Evolutionary conservation across 2,797 vertebrate species (phyloP), one percentile per base, ranked within the genome.

Genomic region (Sciurus vulgaris): DNA sequence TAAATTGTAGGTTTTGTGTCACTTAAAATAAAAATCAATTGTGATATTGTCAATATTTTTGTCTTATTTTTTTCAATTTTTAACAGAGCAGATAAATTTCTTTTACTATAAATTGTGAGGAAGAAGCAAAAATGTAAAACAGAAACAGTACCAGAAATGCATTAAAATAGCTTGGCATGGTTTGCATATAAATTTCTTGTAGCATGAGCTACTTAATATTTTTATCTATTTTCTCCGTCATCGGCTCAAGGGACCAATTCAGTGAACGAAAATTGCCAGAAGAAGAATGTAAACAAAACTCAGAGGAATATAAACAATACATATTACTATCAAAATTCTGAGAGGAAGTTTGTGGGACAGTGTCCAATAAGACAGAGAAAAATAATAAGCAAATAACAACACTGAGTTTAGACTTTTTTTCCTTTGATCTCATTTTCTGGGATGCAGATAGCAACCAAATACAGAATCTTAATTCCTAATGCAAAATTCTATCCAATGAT

Each of bases 161-260:
- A 84, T 90, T 67, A 73, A 73, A 88, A 59, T 22, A 44, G 3
- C 84, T 26, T 93, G 69, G 4, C 20, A 47, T 67, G 3, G 0
- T 78, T 93, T 90, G 41, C 61, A n/a, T 13, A 33, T 30, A 70
- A 20, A 79, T 74, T 70, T 77, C 78, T 56, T 12, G 12, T 49
- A 28, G 2, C 51, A 63, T 13, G 22, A 69, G n/a, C 2, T 63
- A 86, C 14, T 67, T 72, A 28, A 26, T 81, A 18, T 77, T 94
- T 56, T 89, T 79, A 67, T 56, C 5, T 74, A 28, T 77, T 69
- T 24, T 89, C 1, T 88, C 7, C 54, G 20, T 14, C 4, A 33
- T 15, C 28, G n/a, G 12, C 81, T 92, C 70, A 83, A 88, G 83
- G 81, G 82, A 82, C 63, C 83, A 89, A 94, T 85, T 95, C 76